phyloP scores from a whole-genome alignment of 2,113 vertebrate species.

The Laterallus jamaicensis region DNA sequence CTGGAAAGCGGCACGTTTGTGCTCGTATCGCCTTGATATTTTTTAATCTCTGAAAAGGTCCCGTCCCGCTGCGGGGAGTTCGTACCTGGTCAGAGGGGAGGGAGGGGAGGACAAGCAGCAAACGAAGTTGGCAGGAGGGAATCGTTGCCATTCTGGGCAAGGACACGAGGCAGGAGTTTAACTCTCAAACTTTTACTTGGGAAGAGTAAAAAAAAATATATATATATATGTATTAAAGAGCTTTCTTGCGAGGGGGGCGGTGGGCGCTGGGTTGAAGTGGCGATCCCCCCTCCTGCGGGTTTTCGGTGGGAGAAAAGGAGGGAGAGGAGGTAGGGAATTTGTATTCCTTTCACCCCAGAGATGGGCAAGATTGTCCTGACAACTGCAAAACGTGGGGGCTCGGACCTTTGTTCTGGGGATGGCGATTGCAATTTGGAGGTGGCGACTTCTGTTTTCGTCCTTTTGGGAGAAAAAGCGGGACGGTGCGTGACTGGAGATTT shows the following conservation, averaged over 20 bases:
- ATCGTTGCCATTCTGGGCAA: neutral
- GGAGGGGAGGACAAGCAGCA: neutral
- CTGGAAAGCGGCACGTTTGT: neutral
- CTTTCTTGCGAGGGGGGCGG: neutral
- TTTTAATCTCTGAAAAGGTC: slow-evolving; percentile 3
- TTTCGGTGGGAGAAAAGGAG: neutral
- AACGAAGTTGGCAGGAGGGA: slow-evolving; percentile 23
- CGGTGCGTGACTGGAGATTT: neutral
- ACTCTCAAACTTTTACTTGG: neutral
- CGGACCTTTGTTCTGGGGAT: slow-evolving; percentile 28
- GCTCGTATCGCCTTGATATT: neutral
- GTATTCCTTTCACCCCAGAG: neutral
- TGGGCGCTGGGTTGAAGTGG: neutral
- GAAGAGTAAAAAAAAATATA: neutral
- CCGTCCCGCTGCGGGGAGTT: slow-evolving; percentile 8
- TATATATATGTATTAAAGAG: neutral
- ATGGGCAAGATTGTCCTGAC: slow-evolving; percentile 37
- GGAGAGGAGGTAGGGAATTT: neutral
- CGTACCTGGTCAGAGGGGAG: neutral
- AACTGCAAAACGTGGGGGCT: slow-evolving; percentile 19
- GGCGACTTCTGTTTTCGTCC: neutral
- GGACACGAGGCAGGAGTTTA: neutral
- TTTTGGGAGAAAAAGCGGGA: neutral
- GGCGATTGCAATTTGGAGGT: neutral
- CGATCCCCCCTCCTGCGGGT: neutral